Base-by-base conservation (phyloP, 1,140 invertebrate genomes). In the Lepeophtheirus salmonis region DNA sequence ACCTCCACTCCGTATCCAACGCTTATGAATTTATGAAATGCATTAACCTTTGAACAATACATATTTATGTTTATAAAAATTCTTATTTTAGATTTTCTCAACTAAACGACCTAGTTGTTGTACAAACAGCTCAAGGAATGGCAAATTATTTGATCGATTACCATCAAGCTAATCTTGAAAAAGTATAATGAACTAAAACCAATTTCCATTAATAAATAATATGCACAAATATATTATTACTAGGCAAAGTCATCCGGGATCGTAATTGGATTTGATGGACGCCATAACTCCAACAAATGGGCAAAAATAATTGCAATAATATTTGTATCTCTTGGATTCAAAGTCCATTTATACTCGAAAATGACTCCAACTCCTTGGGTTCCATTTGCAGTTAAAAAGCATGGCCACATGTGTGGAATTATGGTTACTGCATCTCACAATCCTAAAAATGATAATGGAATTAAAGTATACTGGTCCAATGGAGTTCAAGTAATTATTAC, bases 351-450 rank as follows among this genome's bases (percentile, higher is more conserved):
- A 3, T 96, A 83, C 70, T 81, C 82, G 1, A 70, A 77, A 49
- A 77, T 89, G 2, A 84, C 82, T 66, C 89, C 91, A 12, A 98
- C 95, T 1, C 94, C 95, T 1, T 87, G 94, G 68, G 82, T 98
- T 49, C 83, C 94, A 0, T 97, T 83, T 73, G 76, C 78, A 2
- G 82, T 92, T 2, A 69, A 73, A 13, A 73, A 80, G 62, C 80
- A 79, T 24, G 78, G 79, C 22, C 82, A 81, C 59, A 78, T 79
- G 2, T 83, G 80, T 55, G 92, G 92, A 3, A 78, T 97, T 4
- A 92, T 97, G 89, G 80, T 98, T 0, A 99, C 96, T 14, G 95
- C 96, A 0, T 97, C 92, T 0, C 95, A 99, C 66, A 99, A 99
- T 76, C 95, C 94, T 0, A 97, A 96, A 73, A 82, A 97, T 55